A percentile compares a stretch with the other conserved stretches of the same genome.
phyloP scores from a whole-genome alignment of 2,113 vertebrate species.

The Melospiza melodia region DNA sequence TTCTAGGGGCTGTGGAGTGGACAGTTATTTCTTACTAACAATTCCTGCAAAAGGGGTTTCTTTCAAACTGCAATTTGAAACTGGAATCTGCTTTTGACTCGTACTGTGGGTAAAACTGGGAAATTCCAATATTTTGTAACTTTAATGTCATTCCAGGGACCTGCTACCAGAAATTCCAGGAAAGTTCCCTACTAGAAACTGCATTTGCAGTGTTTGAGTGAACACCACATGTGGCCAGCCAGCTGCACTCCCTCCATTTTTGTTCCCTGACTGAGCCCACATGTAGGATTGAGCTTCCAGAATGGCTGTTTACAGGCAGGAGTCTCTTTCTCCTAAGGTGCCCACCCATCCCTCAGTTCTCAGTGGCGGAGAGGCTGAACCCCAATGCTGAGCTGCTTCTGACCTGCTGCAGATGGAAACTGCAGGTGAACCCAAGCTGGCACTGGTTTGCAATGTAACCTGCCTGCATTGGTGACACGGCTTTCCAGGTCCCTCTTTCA shows the following conservation, averaged over 20 bases:
- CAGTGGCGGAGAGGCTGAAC: background rate
- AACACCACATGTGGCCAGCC: rapidly evolving
- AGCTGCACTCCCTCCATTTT: background rate
- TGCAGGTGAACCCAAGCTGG: background rate
- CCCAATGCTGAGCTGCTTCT: background rate
- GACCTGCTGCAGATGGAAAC: background rate
- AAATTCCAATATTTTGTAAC: slow-evolving; percentile 24
- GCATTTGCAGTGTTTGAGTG: background rate
- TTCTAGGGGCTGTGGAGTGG: background rate
- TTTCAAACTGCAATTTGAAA: background rate
- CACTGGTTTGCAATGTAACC: background rate
- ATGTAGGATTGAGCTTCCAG: background rate
- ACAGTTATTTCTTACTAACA: background rate
- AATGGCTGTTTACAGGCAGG: background rate
- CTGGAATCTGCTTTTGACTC: slow-evolving; percentile 1
- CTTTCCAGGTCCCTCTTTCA: background rate
- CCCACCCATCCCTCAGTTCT: background rate
- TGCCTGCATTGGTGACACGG: background rate
- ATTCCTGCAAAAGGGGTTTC: background rate
- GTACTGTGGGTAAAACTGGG: background rate
- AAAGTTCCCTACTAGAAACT: background rate
- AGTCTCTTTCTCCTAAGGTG: background rate
- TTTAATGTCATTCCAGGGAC: background rate
- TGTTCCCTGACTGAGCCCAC: background rate
- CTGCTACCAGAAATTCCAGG: slow-evolving; percentile 6